Evolutionary conservation across 2,113 vertebrate species (phyloP).

Genomic region (Bufo bufo): DNA sequence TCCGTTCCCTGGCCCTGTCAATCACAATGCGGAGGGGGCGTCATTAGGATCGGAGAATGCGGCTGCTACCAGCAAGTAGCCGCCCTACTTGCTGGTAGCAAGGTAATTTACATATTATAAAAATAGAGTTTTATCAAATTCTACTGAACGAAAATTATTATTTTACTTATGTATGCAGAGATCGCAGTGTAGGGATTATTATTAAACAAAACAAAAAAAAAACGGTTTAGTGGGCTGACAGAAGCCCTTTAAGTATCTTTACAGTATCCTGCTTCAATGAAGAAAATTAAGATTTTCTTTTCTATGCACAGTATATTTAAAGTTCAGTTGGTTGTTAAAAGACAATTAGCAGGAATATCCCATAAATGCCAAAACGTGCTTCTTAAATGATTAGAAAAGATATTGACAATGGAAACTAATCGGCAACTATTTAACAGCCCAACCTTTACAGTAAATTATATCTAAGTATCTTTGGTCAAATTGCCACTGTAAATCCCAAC

Average conservation of each 20-base stretch:
- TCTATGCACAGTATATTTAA: not conserved
- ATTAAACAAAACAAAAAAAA: too few relatives aligned
- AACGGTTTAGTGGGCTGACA: too few relatives aligned
- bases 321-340: not conserved
- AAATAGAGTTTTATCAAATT: too few relatives aligned
- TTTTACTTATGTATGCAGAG: too few relatives aligned
- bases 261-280: not conserved
- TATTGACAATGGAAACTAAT: not conserved
- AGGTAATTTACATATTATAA: too few relatives aligned
- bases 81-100: too few relatives aligned
- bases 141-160: too few relatives aligned
- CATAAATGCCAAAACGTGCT: not conserved
- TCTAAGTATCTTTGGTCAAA: conserved; percentile 30
- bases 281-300: not conserved
- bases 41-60: too few relatives aligned
- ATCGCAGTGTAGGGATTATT: too few relatives aligned
- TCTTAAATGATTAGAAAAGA: not conserved
- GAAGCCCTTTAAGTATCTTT: not conserved
- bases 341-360: not conserved
- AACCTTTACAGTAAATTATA: conserved; percentile 5
- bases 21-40: too few relatives aligned
- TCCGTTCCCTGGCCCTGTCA: too few relatives aligned
- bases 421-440: not conserved
- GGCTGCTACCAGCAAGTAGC: too few relatives aligned
- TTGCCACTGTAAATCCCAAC: not conserved